phyloP scores from a whole-genome alignment of 2,113 vertebrate genomes.

The Perca flavescens region DNA sequence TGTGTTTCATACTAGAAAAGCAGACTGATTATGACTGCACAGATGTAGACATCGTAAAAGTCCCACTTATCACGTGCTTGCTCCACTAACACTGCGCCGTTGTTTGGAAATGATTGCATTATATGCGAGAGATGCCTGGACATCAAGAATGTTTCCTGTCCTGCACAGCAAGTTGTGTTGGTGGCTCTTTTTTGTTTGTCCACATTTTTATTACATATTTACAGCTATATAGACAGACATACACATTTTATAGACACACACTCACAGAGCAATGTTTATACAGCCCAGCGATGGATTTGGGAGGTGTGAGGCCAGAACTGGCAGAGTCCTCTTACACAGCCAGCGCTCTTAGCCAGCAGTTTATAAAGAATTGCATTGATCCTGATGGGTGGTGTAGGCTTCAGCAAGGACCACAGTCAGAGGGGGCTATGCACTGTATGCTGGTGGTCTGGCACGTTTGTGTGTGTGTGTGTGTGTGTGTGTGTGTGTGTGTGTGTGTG shows the following conservation, averaged over 20 bases:
- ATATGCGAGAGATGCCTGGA: constrained; percentile 1
- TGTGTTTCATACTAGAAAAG: constrained; percentile 44
- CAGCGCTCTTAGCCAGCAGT: constrained; percentile 65
- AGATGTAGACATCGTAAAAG: constrained; percentile 49
- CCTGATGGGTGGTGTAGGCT: constrained; percentile 74
- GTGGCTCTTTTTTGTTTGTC: not conserved
- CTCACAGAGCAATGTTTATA: constrained; percentile 58
- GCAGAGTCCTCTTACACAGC: constrained; percentile 76
- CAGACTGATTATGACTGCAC: constrained; percentile 53
- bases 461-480: constrained; percentile 20
- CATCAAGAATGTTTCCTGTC: not conserved
- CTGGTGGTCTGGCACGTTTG: constrained; percentile 67
- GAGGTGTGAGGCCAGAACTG: constrained; percentile 76
- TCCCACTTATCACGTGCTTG: constrained; percentile 49
- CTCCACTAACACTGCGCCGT: not conserved
- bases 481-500: constrained; percentile 3
- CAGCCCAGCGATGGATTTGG: constrained; percentile 59
- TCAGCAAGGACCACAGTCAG: constrained; percentile 69
- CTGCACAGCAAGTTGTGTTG: not conserved
- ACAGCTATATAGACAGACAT: not conserved
- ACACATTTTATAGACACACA: constrained; percentile 13
- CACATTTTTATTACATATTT: constrained; percentile 17
- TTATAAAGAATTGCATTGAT: constrained; percentile 80
- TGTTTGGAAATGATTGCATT: not conserved
- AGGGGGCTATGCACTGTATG: constrained; percentile 52